Conservation (phyloP, 2,113 vertebrate species). For the Rhagologus leucostigma region DNA sequence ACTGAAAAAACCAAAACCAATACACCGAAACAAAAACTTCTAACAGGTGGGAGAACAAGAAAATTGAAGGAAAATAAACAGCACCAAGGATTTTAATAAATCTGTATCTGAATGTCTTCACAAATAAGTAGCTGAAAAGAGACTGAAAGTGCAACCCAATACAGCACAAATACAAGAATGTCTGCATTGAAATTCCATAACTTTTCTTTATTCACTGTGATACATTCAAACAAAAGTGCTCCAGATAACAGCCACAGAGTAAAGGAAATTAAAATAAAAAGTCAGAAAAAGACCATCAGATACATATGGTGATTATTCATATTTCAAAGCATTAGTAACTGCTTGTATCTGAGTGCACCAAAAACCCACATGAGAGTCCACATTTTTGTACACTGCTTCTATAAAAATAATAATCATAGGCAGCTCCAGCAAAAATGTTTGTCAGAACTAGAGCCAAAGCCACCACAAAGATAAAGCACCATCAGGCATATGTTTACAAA, state of each 20-base stretch:
- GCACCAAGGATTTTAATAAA: background rate
- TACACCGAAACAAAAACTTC: background rate
- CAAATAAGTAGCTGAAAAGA: background rate
- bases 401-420: slow-evolving; percentile 12
- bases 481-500: slow-evolving; percentile 59
- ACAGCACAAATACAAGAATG: background rate
- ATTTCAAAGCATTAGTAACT: slow-evolving; percentile 50
- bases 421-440: slow-evolving; percentile 15
- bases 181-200: slow-evolving; percentile 5
- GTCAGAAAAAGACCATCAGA: slow-evolving; percentile 25
- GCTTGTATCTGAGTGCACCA: slow-evolving; percentile 34
- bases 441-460: slow-evolving; percentile 23
- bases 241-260: slow-evolving; percentile 22
- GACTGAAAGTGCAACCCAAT: background rate
- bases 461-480: slow-evolving; percentile 54
- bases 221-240: slow-evolving; percentile 59
- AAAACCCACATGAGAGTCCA: slow-evolving; percentile 10
- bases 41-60: background rate
- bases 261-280: slow-evolving; percentile 47
- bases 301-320: slow-evolving; percentile 20
- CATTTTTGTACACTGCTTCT: slow-evolving; percentile 10
- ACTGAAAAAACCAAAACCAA: background rate
- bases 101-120: background rate
- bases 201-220: slow-evolving; percentile 40
- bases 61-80: background rate